phyloP scores from a whole-genome alignment of 2,888 invertebrate genomes.

The Creontiades dilutus region DNA sequence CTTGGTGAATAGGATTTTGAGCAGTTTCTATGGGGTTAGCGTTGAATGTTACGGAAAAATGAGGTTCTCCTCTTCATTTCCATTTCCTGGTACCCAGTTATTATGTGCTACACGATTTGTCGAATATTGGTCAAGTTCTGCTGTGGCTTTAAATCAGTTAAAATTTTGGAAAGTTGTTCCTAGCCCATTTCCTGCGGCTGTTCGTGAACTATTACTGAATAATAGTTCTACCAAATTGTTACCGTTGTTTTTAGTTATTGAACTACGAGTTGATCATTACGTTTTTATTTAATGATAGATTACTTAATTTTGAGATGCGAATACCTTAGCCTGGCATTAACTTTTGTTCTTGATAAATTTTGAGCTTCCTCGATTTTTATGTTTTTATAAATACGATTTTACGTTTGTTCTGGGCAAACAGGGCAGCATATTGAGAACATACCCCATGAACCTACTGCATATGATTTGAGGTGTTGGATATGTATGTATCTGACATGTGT shows the following conservation, averaged over 20 bases:
- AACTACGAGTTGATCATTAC: conserved; percentile 33
- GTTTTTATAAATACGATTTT: not conserved
- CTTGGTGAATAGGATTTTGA: too few relatives aligned
- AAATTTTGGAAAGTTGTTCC: conserved; percentile 51
- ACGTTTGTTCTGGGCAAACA: not conserved
- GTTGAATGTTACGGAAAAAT: too few relatives aligned
- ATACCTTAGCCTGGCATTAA: conserved; percentile 45
- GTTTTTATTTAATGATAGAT: conserved; percentile 35
- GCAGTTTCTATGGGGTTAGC: too few relatives aligned
- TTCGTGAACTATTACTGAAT: conserved; percentile 37
- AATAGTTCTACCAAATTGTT: conserved; percentile 54
- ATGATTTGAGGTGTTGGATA: not conserved
- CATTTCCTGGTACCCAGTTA: too few relatives aligned
- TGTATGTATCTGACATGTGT: not conserved
- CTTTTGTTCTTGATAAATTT: conserved; percentile 1
- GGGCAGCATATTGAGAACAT: not conserved
- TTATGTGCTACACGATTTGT: too few relatives aligned
- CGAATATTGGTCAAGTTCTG: not conserved
- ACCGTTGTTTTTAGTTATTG: conserved; percentile 46
- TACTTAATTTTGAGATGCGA: conserved; percentile 41
- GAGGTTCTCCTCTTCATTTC: too few relatives aligned
- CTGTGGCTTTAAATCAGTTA: conserved; percentile 43
- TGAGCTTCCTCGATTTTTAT: conserved; percentile 1
- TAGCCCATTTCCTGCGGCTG: conserved; percentile 29
- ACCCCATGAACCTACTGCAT: conserved; percentile 13